These are phyloP conservation scores for Nomada goodeniana DNA, from an alignment of 2,888 invertebrate species.

Conservation along the genomic window DNA sequence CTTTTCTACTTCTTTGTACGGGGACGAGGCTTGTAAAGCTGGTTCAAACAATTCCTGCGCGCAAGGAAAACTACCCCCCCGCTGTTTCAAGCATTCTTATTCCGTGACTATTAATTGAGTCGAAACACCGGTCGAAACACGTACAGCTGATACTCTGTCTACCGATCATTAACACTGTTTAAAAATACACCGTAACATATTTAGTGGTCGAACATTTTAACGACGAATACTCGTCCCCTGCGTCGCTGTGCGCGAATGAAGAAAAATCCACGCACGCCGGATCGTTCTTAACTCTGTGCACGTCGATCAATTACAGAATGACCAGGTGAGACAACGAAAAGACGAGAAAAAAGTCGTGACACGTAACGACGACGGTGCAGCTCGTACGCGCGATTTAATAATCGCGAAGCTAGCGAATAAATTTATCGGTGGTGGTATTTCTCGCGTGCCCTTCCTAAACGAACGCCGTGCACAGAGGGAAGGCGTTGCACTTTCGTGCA, in stretches of 20 bases:
- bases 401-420: slow-evolving; percentile 23
- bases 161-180: too few species aligned
- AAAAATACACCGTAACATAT: too few species aligned
- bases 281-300: too few species aligned
- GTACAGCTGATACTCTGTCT: too few species aligned
- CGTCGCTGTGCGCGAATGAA: too few species aligned
- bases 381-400: slow-evolving; percentile 14
- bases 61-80: background rate
- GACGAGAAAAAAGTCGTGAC: background rate
- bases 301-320: background rate
- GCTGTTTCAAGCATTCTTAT: background rate
- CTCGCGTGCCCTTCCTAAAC: slow-evolving; percentile 30
- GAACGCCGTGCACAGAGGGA: slow-evolving; percentile 15
- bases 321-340: too few species aligned
- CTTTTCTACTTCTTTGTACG: slow-evolving; percentile 16
- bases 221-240: too few species aligned
- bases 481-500: slow-evolving; percentile 41
- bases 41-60: slow-evolving; percentile 38
- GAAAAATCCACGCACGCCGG: too few species aligned
- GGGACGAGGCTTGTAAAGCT: slow-evolving; percentile 29
- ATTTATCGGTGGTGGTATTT: slow-evolving; percentile 18
- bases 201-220: too few species aligned
- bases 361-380: background rate
- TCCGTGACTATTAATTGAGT: background rate
- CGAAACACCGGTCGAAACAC: too few species aligned